Conservation (phyloP, 2,113 vertebrate genomes). For the Peromyscus polionotus region DNA sequence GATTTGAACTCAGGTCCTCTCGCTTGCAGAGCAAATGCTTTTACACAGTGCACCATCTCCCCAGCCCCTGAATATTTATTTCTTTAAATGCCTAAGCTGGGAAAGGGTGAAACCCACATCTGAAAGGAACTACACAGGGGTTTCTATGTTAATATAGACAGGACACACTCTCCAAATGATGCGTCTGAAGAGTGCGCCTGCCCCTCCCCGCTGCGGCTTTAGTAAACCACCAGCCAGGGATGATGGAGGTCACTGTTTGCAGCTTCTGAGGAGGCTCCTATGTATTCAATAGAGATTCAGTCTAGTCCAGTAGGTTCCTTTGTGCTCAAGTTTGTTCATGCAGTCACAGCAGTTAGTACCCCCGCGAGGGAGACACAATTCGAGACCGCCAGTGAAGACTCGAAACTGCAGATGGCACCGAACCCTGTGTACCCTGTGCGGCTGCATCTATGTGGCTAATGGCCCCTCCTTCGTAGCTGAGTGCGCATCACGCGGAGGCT, state of each 20-base stretch:
- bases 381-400: background rate
- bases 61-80: background rate
- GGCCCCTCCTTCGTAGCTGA: background rate
- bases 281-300: background rate
- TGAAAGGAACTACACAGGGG: background rate
- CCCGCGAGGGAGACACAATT: background rate
- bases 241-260: background rate
- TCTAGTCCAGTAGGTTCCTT: background rate
- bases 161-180: too few relatives aligned
- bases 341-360: background rate
- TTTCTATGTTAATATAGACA: background rate
- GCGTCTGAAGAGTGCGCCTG: background rate
- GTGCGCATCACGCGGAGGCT: background rate
- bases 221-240: background rate
- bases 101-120: background rate
- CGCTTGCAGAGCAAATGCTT: background rate
- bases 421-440: too few relatives aligned
- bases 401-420: background rate
- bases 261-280: background rate
- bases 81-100: background rate
- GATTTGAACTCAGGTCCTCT: background rate
- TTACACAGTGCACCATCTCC: background rate
- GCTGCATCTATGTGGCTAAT: background rate
- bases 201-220: background rate
- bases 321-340: too few relatives aligned